phyloP scores from a whole-genome alignment of 2,113 vertebrate species.

The Peucedramus taeniatus region DNA sequence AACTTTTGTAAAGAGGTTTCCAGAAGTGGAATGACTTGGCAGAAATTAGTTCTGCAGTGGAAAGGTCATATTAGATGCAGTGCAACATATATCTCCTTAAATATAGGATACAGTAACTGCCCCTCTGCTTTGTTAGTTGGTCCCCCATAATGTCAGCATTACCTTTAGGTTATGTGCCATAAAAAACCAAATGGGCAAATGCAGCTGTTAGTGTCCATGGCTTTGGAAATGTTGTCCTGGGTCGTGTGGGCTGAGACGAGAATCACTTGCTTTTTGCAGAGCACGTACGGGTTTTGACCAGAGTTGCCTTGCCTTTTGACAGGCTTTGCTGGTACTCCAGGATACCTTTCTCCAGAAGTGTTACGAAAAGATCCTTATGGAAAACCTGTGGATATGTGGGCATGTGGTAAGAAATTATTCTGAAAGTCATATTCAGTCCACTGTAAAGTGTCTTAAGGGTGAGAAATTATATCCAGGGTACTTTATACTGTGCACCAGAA shows the following conservation, averaged over 20 bases:
- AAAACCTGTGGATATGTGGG: constrained; percentile 99
- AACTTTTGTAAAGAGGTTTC: not conserved
- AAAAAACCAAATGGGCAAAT: not conserved
- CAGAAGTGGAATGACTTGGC: not conserved
- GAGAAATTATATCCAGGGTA: not conserved
- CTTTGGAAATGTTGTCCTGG: not conserved
- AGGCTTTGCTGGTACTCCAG: constrained; percentile 97
- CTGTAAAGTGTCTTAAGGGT: not conserved
- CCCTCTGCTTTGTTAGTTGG: not conserved
- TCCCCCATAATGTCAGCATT: not conserved
- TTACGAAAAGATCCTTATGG: constrained; percentile 96
- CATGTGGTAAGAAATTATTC: constrained; percentile 84
- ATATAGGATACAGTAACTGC: not conserved
- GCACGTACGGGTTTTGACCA: not conserved
- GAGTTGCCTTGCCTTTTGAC: not conserved
- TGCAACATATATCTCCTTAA: not conserved
- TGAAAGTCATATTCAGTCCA: not conserved
- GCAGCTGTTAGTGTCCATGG: rapidly evolving
- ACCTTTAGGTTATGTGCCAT: not conserved
- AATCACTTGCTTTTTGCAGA: not conserved
- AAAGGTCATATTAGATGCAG: rapidly evolving
- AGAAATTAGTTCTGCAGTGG: not conserved
- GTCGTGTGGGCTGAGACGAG: not conserved
- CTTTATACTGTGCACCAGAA: not conserved
- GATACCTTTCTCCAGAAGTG: constrained; percentile 95